phyloP scores from a whole-genome alignment of 1,140 invertebrate species.

The Cepaea nemoralis region DNA sequence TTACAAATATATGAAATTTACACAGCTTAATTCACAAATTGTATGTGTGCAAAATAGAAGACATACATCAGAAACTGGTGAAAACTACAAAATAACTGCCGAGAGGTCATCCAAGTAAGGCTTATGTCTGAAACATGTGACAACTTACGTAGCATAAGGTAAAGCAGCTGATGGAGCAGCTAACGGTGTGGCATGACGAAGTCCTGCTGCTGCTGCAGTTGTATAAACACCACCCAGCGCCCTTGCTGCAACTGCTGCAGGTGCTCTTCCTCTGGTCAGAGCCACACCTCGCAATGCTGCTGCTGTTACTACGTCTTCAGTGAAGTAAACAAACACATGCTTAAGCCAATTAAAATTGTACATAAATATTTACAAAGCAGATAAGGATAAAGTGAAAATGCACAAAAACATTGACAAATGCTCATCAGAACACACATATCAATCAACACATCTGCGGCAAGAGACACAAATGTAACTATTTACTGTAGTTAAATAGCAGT shows the following conservation, averaged over 20 bases:
- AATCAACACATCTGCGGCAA: background rate
- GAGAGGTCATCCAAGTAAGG: no score
- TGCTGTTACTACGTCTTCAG: constrained; percentile 72
- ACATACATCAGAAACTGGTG: no score
- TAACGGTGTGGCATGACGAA: constrained; percentile 80
- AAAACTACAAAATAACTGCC: no score
- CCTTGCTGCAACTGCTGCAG: constrained; percentile 78
- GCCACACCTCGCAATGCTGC: constrained; percentile 80
- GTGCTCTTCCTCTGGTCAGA: constrained; percentile 79
- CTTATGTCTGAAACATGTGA: background rate
- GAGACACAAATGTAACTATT: no score
- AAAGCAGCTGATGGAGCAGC: constrained; percentile 80
- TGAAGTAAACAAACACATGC: background rate
- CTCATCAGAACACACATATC: background rate
- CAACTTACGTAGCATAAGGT: constrained; percentile 84
- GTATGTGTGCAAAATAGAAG: no score
- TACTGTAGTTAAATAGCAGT: no score
- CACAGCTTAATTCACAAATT: no score
- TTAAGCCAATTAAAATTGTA: background rate
- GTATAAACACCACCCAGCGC: constrained; percentile 76
- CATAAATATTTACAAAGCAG: background rate
- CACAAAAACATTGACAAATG: background rate
- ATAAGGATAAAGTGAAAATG: background rate
- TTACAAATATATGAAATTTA: no score
- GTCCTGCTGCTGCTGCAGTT: constrained; percentile 74